phyloP scores from a whole-genome alignment of 2,113 vertebrate species.

The Syngnathus typhle region DNA sequence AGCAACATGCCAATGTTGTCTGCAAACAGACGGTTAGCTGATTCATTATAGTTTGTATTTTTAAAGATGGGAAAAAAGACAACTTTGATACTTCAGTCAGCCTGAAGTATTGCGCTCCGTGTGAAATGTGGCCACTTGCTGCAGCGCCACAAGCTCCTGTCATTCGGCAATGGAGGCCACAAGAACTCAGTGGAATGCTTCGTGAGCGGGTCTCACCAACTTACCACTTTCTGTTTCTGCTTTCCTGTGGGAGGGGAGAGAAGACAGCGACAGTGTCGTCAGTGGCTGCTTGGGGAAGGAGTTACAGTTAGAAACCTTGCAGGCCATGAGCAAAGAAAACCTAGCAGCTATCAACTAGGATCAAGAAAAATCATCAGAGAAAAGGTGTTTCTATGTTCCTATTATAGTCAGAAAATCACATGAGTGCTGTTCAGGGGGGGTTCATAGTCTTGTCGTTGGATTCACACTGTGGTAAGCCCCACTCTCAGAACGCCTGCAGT shows the following conservation, averaged over 20 bases:
- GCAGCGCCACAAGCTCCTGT: slow-evolving; percentile 13
- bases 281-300: slow-evolving; percentile 34
- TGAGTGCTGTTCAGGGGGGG: slow-evolving; percentile 58
- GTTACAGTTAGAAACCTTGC: slow-evolving; percentile 15
- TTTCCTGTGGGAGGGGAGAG: slow-evolving; percentile 85
- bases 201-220: slow-evolving; percentile 63
- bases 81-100: slow-evolving; percentile 23
- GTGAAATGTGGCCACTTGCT: slow-evolving; percentile 1
- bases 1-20: slow-evolving; percentile 9
- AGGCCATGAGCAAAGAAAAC: slow-evolving; percentile 44
- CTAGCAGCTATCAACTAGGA: slow-evolving; percentile 38
- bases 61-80: neutral
- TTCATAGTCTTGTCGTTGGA: slow-evolving; percentile 59
- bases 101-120: slow-evolving; percentile 18
- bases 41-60: neutral
- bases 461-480: slow-evolving; percentile 64
- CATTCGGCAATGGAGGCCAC: slow-evolving; percentile 19
- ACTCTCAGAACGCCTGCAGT: slow-evolving; percentile 69
- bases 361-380: slow-evolving; percentile 10
- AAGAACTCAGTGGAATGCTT: slow-evolving; percentile 23
- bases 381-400: slow-evolving; percentile 50
- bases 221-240: slow-evolving; percentile 99
- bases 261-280: slow-evolving; percentile 54
- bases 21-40: neutral
- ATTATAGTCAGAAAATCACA: slow-evolving; percentile 67